Base-by-base conservation (phyloP, 2,888 invertebrate species). In the Temnothorax rugatulus region DNA sequence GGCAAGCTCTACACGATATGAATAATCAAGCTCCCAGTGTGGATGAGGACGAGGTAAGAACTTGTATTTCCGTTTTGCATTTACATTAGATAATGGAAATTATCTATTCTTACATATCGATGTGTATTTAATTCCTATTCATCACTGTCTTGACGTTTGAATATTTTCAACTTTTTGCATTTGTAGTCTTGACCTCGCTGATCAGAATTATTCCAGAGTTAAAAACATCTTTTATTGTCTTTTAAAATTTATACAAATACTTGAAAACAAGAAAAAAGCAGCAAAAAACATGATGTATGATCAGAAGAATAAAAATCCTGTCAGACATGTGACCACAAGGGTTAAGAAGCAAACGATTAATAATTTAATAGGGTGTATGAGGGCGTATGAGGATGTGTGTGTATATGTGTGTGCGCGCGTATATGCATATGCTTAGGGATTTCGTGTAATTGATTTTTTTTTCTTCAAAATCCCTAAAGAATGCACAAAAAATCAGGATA, bases 1-100 rank as follows among this genome's bases (percentile, higher is more conserved):
- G 97, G 97, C 97, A 97, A 90, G 96, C 97, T 57, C 95, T 99
- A 85, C 97, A 98, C 93, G 97, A 98, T 89, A 96, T 97, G 92
- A 96, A 97, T 13, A 96, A 96, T 93, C 96, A 96, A 93, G 94
- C 95, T 69, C 96, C 96, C 57, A 97, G 97, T 90, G 97, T 97
- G 93, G 98, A 97, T 86, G 96, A 97, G 84, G 97, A 97, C 83
- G 97, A 97, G 95, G 97, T 97, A 95, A 95, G 95, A 94, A 82
- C 47, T 41, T 64, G 18, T 21, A 18, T 44, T 81, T n/a, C 29
- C 2, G 0, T 61, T 13, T 18, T 18, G 2, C 29, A 29, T 29
- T 29, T 34, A 34, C 7, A 34, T 64, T 61, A 50, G 13, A 52
- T n/a, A 38, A 52, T 63, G 7, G 15, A 54, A 15, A 44, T 66